Evolutionary conservation across 1,140 invertebrate genomes (phyloP).

Genomic region (Campoletis sonorensis): DNA sequence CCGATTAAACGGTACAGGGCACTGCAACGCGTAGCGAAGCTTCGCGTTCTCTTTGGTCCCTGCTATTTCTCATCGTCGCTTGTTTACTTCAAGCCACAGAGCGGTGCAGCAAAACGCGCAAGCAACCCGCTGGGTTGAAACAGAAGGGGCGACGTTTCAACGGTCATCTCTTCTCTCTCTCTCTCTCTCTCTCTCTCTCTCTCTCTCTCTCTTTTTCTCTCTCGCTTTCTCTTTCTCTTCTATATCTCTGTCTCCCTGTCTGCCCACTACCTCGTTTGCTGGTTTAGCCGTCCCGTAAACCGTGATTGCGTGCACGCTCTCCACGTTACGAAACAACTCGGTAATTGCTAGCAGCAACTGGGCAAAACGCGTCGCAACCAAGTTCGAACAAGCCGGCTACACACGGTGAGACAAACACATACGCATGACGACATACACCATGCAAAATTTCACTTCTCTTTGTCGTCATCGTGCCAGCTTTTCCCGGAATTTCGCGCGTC

Average conservation of each 20-base stretch:
- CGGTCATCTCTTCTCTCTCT: not conserved
- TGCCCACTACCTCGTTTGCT: not conserved
- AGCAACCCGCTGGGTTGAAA: not conserved
- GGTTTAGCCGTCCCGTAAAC: conserved; percentile 47
- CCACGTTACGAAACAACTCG: conserved; percentile 69
- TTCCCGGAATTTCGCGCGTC: not conserved
- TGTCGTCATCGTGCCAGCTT: conserved; percentile 31
- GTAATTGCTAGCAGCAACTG: conserved; percentile 68
- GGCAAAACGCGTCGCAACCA: conserved; percentile 65
- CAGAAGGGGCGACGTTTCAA: conserved; percentile 16
- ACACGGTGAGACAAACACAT: conserved; percentile 47
- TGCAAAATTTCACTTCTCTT: conserved; percentile 32
- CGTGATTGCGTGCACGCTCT: conserved; percentile 67
- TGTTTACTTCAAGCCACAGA: conserved; percentile 32
- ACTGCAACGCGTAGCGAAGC: not conserved
- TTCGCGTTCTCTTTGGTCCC: conserved; percentile 28
- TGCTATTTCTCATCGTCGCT: not conserved
- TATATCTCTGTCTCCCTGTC: not conserved
- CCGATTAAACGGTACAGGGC: conserved; percentile 41
- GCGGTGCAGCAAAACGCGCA: conserved; percentile 44
- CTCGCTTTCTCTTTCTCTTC: not conserved
- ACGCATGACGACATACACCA: not conserved
- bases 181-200: conserved; percentile 1
- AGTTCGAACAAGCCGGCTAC: conserved; percentile 56
- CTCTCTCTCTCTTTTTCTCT: conserved; percentile 14